Conservation (phyloP, 2,888 invertebrate genomes). For the Tenthredo scrophulariae region DNA sequence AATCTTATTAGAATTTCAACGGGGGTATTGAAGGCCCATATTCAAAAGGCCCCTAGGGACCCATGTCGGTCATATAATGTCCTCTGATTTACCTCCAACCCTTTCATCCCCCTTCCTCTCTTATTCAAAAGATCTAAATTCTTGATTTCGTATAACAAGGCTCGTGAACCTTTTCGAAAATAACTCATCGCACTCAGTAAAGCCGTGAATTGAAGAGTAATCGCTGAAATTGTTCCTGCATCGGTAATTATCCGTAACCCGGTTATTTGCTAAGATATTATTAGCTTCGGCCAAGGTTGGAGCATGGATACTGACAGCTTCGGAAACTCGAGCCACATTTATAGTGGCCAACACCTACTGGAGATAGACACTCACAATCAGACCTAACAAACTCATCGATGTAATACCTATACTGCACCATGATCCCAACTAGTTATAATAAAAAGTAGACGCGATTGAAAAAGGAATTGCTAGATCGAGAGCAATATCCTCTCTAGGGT, state of each 20-base stretch:
- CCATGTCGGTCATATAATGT: slow-evolving; percentile 10
- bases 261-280: slow-evolving; percentile 51
- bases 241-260: slow-evolving; percentile 47
- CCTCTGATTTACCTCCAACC: slow-evolving; percentile 8
- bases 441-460: slow-evolving; percentile 47
- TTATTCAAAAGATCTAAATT: not conserved
- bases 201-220: slow-evolving; percentile 13
- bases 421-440: slow-evolving; percentile 18
- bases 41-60: slow-evolving; percentile 9
- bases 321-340: slow-evolving; percentile 36
- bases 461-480: slow-evolving; percentile 47
- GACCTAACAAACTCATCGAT: slow-evolving; percentile 45
- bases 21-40: slow-evolving; percentile 14
- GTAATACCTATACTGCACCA: not conserved
- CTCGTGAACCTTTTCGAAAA: not conserved
- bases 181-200: not conserved
- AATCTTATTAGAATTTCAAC: slow-evolving; percentile 50
- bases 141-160: not conserved
- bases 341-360: slow-evolving; percentile 13
- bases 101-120: not conserved
- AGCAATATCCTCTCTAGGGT: slow-evolving; percentile 52
- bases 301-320: slow-evolving; percentile 47
- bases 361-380: slow-evolving; percentile 14
- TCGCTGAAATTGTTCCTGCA: slow-evolving; percentile 15
- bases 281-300: slow-evolving; percentile 50